A percentile compares a stretch with the other conserved stretches of the same genome.
phyloP scores from a whole-genome alignment of 2,797 vertebrate species.

The Sarcoramphus papa region DNA sequence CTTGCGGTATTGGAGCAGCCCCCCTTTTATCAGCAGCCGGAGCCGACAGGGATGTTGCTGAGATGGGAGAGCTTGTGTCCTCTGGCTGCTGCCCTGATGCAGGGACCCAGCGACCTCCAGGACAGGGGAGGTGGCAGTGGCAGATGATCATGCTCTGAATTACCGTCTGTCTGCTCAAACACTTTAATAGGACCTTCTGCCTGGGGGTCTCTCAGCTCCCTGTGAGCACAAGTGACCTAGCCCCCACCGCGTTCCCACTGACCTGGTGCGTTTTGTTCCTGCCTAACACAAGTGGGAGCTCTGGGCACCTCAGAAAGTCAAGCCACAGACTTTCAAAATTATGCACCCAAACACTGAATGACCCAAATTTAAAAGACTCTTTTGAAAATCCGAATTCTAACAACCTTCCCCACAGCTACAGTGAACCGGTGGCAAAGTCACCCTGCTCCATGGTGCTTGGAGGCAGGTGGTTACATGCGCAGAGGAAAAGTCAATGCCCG shows the following conservation, averaged over 20 bases:
- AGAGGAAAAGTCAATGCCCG: background rate
- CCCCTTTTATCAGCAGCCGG: background rate
- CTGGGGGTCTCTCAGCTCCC: background rate
- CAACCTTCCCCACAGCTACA: background rate
- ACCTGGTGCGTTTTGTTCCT: background rate
- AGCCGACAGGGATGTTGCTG: background rate
- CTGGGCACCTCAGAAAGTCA: background rate
- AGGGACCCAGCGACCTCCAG: background rate
- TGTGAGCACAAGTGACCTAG: background rate
- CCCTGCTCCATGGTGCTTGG: background rate
- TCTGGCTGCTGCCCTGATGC: background rate
- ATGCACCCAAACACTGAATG: fast-evolving
- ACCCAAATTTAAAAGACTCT: background rate
- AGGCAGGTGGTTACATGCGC: background rate
- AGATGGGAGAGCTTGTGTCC: background rate
- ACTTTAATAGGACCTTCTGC: background rate
- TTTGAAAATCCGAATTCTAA: background rate
- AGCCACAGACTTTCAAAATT: background rate
- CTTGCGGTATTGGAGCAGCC: background rate
- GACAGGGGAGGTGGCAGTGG: background rate
- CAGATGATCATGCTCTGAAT: background rate
- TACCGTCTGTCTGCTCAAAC: background rate
- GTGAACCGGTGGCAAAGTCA: background rate
- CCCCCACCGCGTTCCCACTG: fast-evolving
- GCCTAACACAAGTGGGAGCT: background rate